A percentile compares a stretch with the other conserved stretches of the same genome.
phyloP scores from a whole-genome alignment of 92 coral and sea anemone genomes.

The Epizoanthus scotinus region DNA sequence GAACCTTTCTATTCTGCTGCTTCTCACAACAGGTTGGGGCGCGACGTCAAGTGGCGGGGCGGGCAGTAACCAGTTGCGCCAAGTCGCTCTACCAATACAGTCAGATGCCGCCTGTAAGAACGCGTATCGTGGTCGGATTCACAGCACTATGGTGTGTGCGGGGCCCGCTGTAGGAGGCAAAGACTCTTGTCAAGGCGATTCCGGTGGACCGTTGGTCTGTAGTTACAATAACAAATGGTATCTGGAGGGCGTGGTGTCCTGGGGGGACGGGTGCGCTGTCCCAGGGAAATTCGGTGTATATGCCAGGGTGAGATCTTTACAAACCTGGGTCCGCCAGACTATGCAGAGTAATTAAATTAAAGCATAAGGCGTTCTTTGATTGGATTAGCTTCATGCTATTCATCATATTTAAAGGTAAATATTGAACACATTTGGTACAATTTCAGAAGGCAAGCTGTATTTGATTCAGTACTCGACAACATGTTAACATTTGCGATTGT shows the following conservation, averaged over 20 bases:
- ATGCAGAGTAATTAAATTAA: not conserved
- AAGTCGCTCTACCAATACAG: constrained; percentile 6
- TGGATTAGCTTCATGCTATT: too few relatives aligned
- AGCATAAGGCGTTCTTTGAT: not conserved
- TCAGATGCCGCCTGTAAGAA: not conserved
- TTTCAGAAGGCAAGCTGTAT: too few relatives aligned
- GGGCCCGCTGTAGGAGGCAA: constrained; percentile 4
- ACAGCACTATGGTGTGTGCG: constrained; percentile 20
- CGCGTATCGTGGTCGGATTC: constrained; percentile 14
- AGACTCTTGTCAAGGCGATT: constrained; percentile 34
- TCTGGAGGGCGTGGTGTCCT: constrained; percentile 32
- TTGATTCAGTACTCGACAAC: too few relatives aligned
- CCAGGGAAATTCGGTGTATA: constrained; percentile 30
- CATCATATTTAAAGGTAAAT: too few relatives aligned
- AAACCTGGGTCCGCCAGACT: constrained; percentile 22
- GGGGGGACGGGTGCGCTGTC: constrained; percentile 27
- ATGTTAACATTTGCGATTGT: too few relatives aligned
- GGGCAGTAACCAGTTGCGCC: constrained; percentile 1
- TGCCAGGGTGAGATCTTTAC: constrained; percentile 3
- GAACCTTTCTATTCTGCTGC: not conserved
- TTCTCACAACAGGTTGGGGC: constrained; percentile 15
- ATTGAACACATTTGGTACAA: too few relatives aligned
- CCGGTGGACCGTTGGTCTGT: constrained; percentile 23
- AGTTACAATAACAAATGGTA: constrained; percentile 13
- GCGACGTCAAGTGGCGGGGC: constrained; percentile 9